Evolutionary conservation across 2,797 vertebrate genomes (phyloP).

Genomic region (Mycteria americana): DNA sequence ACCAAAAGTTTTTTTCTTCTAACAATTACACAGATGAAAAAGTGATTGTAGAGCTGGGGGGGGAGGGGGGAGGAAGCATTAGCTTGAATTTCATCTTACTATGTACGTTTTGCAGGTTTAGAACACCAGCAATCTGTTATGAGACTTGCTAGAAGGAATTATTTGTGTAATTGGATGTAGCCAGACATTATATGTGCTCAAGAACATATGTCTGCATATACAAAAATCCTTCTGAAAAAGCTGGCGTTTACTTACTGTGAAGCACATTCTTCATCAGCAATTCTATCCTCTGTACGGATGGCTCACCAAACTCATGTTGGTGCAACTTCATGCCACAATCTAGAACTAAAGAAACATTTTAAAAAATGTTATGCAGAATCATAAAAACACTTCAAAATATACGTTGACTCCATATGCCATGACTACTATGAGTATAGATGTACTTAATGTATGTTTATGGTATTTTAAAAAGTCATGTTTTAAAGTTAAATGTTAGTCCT

Average conservation of each 20-base stretch:
- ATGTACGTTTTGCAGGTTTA: background rate
- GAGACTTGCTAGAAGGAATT: background rate
- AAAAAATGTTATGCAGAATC: background rate
- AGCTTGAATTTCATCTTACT: background rate
- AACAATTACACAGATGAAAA: background rate
- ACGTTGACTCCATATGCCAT: background rate
- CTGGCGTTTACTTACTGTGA: background rate
- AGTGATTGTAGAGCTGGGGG: background rate
- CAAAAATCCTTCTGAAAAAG: background rate
- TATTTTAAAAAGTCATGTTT: background rate
- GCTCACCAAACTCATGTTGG: background rate
- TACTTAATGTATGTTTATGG: background rate
- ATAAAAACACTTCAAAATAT: background rate
- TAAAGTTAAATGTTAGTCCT: background rate
- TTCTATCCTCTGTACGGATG: background rate
- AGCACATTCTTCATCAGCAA: background rate
- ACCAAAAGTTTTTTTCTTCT: background rate
- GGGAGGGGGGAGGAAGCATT: fast-evolving
- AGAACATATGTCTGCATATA: background rate
- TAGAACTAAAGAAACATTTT: background rate
- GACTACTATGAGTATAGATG: background rate
- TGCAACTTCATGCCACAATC: background rate
- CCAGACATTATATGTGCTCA: background rate
- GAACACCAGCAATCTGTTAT: background rate
- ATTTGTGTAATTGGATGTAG: background rate